Evolutionary conservation across 2,797 vertebrate species (phyloP), one percentile per base, ranked within the genome.

Genomic region (Ceryle rudis): DNA sequence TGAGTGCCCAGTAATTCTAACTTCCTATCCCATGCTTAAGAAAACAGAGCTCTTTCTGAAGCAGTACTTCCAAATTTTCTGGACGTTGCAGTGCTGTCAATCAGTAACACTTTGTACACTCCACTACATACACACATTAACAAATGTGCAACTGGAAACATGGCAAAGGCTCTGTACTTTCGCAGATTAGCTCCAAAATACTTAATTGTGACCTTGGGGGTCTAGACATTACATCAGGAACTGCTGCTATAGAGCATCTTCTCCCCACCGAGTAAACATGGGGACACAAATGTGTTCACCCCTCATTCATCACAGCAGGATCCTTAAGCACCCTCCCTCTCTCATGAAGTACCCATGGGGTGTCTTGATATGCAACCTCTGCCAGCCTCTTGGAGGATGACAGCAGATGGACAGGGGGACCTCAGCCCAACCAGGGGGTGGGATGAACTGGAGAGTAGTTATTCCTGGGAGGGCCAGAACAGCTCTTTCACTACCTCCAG

Each of bases 341-440:
- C 42, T 52, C 39, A 0, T 2, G 16, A 10, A 25, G 25, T 14
- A 35, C 77, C n/a, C n/a, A 2, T 0, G 6, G 10, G 42, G 25
- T 26, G 44, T 57, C 28, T 75, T 16, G 17, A 37, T 1, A 1
- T 6, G 44, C 51, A 81, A 4, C 26, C 52, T 70, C 75, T 71
- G 69, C 47, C 2, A 22, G 64, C 42, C 49, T 66, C 26, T 7
- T 23, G 44, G n/a, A 64, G 61, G 47, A 52, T 0, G 16, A 25
- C 31, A 2, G 1, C 0, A 10, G 41, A 25, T 74, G 71, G 35
- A 25, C 14, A 18, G 11, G 57, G 74, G 85, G 47, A 23, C 12
- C 55, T 51, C 75, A 37, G 52, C 47, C 72, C 72, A 31, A 13
- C 42, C 66, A 26, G n/a, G 4, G 17, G 0, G 3, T 35, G 46